Evolutionary conservation across 2,888 invertebrate species (phyloP).

Genomic region (Panzeria rudis): DNA sequence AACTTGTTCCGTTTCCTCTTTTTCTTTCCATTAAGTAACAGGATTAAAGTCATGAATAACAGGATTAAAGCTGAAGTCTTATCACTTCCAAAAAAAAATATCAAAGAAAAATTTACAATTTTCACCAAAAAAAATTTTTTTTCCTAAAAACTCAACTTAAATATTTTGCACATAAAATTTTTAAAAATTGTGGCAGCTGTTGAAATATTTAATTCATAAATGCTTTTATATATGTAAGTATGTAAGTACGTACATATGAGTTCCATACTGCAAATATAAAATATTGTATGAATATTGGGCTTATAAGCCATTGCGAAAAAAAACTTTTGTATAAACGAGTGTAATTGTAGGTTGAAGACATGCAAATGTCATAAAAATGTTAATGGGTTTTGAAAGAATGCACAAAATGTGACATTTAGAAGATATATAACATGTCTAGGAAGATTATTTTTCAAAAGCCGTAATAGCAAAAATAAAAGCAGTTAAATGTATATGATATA

Average conservation of each 20-base stretch:
- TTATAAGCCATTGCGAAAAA: neutral
- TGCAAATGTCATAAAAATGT: conserved; percentile 59
- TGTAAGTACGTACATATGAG: too few relatives aligned
- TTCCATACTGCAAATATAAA: neutral
- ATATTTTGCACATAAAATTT: neutral
- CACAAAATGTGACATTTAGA: conserved; percentile 44
- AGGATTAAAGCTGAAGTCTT: conserved; percentile 58
- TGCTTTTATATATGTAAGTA: neutral
- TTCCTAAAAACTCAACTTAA: neutral
- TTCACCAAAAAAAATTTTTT: conserved; percentile 6
- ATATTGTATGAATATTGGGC: neutral
- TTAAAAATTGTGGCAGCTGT: conserved; percentile 53
- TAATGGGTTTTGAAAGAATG: conserved; percentile 47
- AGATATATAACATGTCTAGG: conserved; percentile 35
- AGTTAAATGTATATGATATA: conserved; percentile 3
- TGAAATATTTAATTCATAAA: conserved; percentile 48
- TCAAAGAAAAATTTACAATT: conserved; percentile 2
- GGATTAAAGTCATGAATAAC: conserved; percentile 68
- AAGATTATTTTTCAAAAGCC: conserved; percentile 11
- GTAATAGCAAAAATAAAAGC: conserved; percentile 1
- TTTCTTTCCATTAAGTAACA: conserved; percentile 36
- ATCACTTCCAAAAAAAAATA: conserved; percentile 34
- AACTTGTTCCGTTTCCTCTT: conserved; percentile 32
- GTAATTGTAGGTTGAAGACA: conserved; percentile 28
- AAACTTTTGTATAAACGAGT: neutral